Percentiles rank a stretch among this genome's conserved stretches.
Conservation (phyloP, 2,113 vertebrate species). For the Sprattus sprattus region DNA sequence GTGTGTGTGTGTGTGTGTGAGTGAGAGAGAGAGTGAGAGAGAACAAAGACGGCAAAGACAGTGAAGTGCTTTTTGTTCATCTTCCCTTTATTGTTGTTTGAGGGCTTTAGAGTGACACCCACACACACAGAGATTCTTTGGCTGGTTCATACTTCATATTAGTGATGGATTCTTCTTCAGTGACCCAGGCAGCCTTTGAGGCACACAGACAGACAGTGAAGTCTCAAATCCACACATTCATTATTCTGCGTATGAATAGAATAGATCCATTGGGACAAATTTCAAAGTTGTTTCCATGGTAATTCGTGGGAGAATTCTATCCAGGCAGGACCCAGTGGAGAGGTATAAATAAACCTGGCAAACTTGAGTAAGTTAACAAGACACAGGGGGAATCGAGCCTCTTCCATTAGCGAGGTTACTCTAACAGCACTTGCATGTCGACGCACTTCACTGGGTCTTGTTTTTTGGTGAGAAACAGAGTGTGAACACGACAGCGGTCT, state of each 20-base stretch:
- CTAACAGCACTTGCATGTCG: not conserved
- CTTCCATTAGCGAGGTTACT: slow-evolving; percentile 13
- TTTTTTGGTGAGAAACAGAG: not conserved
- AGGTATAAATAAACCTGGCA: slow-evolving; percentile 41
- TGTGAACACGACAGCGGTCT: not conserved
- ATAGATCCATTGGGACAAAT: slow-evolving; percentile 55
- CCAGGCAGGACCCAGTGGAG: slow-evolving; percentile 36
- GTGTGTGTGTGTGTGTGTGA: not conserved
- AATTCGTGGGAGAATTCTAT: slow-evolving; percentile 53
- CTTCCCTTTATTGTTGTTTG: not conserved
- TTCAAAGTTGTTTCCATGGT: slow-evolving; percentile 69
- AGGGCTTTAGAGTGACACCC: not conserved
- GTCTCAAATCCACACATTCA: slow-evolving; percentile 49
- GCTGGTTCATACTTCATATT: not conserved
- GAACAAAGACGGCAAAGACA: not conserved
- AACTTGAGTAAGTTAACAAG: slow-evolving; percentile 56
- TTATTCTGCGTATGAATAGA: slow-evolving; percentile 52
- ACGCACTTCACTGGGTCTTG: not conserved
- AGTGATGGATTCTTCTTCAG: slow-evolving; percentile 7
- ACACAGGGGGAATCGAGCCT: slow-evolving; percentile 48
- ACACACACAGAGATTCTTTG: not conserved
- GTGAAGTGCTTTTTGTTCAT: not conserved
- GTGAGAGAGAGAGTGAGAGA: not conserved
- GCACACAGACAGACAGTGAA: slow-evolving; percentile 37
- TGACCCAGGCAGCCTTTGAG: slow-evolving; percentile 30